Percentiles rank a stretch among this genome's conserved stretches.
These are phyloP conservation scores for Narcine bancroftii DNA, from an alignment of 2,113 vertebrate genomes.

Conservation along the genomic window DNA sequence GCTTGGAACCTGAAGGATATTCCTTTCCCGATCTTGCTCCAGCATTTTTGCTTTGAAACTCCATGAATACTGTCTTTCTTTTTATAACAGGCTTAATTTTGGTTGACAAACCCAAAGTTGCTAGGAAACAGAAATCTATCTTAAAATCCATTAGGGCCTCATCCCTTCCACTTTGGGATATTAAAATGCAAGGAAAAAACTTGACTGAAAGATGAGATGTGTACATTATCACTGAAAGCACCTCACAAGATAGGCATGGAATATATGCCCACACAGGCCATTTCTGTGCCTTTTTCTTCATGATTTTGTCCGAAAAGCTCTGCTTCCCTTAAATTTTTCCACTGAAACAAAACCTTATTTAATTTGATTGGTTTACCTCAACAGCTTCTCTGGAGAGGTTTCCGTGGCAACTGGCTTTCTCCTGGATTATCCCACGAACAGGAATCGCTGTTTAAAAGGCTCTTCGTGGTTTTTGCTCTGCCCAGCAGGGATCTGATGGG, in stretches of 20 bases:
- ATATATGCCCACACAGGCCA: not conserved
- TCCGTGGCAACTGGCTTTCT: not conserved
- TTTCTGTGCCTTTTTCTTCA: not conserved
- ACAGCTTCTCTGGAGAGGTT: not conserved
- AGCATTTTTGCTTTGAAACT: constrained; percentile 18
- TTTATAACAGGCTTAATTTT: not conserved
- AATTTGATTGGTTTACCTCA: constrained; percentile 15
- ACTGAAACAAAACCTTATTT: not conserved
- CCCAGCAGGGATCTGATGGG: too few species aligned
- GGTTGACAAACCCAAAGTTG: constrained; percentile 27
- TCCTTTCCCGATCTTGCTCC: not conserved
- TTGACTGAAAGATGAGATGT: not conserved
- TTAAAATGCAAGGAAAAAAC: not conserved
- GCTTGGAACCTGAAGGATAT: not conserved
- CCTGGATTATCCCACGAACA: not conserved
- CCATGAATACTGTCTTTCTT: not conserved
- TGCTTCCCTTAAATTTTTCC: not conserved
- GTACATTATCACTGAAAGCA: not conserved
- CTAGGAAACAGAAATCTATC: constrained; percentile 17
- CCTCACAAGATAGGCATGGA: not conserved
- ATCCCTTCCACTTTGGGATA: not conserved
- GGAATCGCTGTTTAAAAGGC: not conserved
- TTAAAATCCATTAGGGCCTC: not conserved
- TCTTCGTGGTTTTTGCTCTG: too few species aligned
- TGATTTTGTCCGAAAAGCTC: not conserved